Conservation (phyloP, 2,797 vertebrate genomes). For the Platyrinchus mystaceus region DNA sequence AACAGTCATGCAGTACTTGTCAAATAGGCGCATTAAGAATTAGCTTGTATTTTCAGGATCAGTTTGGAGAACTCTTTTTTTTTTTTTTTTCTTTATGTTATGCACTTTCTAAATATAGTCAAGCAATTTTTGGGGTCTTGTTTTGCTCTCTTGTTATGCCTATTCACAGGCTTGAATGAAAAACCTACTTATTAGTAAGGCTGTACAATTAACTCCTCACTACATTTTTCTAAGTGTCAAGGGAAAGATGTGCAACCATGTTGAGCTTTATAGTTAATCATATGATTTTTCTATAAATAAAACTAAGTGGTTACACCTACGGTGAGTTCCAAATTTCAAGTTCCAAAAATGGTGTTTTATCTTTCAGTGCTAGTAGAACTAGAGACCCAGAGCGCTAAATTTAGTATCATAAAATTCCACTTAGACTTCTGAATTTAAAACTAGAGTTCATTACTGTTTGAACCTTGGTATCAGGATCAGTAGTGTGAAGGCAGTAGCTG, state of each 20-base stretch:
- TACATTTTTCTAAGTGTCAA: neutral
- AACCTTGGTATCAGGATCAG: neutral
- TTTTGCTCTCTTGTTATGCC: neutral
- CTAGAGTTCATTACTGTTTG: fast-evolving
- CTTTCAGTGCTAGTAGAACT: neutral
- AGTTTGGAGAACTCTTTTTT: neutral
- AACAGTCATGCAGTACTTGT: neutral
- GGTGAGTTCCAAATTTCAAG: neutral
- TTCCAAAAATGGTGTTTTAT: neutral
- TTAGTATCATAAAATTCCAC: neutral
- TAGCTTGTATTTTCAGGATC: neutral
- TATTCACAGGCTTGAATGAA: neutral
- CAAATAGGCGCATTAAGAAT: neutral
- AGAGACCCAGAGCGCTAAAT: neutral
- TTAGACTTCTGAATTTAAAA: neutral
- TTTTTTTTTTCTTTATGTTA: neutral
- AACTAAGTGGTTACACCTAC: neutral
- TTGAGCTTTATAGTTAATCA: neutral
- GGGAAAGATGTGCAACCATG: neutral
- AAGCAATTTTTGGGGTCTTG: neutral
- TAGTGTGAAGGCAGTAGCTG: neutral
- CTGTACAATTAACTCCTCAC: neutral
- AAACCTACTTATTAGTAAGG: neutral
- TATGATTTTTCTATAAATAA: neutral
- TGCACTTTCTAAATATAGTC: neutral